A percentile compares a stretch with the other conserved stretches of the same genome.
phyloP scores from a whole-genome alignment of 2,113 vertebrate genomes.

The Telmatochromis sp. region DNA sequence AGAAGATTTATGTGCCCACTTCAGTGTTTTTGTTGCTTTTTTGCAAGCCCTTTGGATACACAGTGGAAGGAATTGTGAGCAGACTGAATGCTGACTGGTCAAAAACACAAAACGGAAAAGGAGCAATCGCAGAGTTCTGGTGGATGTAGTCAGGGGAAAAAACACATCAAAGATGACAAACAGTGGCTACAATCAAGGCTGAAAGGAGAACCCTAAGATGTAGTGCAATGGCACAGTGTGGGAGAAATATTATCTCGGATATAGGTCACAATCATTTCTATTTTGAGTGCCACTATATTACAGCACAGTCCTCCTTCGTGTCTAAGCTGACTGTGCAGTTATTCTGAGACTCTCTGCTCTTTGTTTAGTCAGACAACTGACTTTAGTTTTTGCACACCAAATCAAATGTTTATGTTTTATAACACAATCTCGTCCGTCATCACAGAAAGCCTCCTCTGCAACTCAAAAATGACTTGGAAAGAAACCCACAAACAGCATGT shows the following conservation, averaged over 20 bases:
- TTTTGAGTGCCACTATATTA: background rate
- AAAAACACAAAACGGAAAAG: background rate
- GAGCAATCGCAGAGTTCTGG: background rate
- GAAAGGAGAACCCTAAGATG: no score
- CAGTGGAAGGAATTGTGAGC: background rate
- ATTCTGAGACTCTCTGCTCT: background rate
- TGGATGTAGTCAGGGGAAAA: background rate
- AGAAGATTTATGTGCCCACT: background rate
- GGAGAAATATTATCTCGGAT: background rate
- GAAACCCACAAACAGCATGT: accelerated
- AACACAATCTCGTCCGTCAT: background rate
- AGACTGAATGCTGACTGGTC: background rate
- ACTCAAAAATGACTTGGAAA: background rate
- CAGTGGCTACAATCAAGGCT: background rate
- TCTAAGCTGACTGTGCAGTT: background rate
- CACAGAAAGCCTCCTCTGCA: background rate
- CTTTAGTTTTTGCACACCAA: background rate
- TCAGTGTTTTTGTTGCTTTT: background rate
- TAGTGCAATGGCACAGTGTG: background rate
- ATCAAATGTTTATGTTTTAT: background rate
- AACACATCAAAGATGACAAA: background rate
- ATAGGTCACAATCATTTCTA: background rate
- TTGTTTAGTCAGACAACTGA: background rate
- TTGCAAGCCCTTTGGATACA: background rate
- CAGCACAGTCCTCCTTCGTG: accelerated